phyloP scores from a whole-genome alignment of 2,797 vertebrate species.

The Microcaecilia unicolor region DNA sequence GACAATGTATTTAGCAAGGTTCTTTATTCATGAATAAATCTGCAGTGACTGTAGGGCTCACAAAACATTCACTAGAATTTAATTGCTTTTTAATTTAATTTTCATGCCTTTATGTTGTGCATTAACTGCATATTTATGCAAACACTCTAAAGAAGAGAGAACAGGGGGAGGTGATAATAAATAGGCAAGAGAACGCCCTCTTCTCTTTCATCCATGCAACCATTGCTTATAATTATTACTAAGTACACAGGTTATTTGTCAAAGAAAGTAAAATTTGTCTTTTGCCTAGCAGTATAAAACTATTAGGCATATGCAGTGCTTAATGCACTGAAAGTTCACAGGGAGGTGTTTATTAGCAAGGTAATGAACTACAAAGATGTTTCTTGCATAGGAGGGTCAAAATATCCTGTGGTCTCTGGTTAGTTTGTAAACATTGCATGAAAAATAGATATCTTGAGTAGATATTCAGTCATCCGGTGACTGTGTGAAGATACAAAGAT shows the following conservation, averaged over 20 bases:
- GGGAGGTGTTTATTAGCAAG: no score
- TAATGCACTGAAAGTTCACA: neutral
- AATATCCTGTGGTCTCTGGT: no score
- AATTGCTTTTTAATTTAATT: slow-evolving; percentile 19
- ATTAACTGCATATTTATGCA: neutral
- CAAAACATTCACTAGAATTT: slow-evolving; percentile 20
- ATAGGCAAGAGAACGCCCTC: neutral
- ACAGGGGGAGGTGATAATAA: neutral
- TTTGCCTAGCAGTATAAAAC: neutral
- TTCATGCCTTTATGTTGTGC: slow-evolving; percentile 9
- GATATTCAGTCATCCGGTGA: no score
- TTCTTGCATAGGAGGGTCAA: no score
- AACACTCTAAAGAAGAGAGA: neutral
- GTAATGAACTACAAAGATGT: no score
- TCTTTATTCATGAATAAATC: slow-evolving; percentile 32
- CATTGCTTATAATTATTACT: neutral
- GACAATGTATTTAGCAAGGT: slow-evolving; percentile 29
- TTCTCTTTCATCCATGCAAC: neutral
- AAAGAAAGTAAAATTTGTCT: neutral
- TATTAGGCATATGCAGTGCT: neutral
- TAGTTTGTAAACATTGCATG: no score
- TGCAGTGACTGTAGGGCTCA: slow-evolving; percentile 20
- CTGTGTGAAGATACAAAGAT: no score
- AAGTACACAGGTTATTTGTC: neutral
- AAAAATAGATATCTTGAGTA: no score